Evolutionary conservation across 92 coral and sea anemone genomes (phyloP), one percentile per base, ranked within the genome.

Genomic region (Epizoanthus ramosus): DNA sequence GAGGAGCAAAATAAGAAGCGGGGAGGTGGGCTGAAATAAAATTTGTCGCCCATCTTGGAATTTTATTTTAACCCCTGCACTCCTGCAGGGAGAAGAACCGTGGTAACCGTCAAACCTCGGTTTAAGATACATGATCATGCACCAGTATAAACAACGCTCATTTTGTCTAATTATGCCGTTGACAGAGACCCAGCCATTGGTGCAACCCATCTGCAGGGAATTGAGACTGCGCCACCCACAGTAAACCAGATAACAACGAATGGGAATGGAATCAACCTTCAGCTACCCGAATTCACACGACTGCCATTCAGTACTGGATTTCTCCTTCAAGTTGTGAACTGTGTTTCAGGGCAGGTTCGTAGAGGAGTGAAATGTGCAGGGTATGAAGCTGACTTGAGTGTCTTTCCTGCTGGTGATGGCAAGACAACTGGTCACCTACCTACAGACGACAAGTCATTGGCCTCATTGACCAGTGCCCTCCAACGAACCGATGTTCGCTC

Each of bases 241-340:
- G 8, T 41, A 33, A 52, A 9, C 18, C 58, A 61, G 23, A 57
- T 5, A 0, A 19, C 71, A 33, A 63, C 28, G 13, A 75, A 25
- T 21, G 74, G 74, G 16, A 80, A 54, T 5, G 43, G 50, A 16
- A 37, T 24, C 45, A 70, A 45, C 31, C 4, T 21, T 22, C 24
- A 80, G 0, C 45, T 57, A 31, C 88, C 63, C 23, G 83, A 79
- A n/a, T 65, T 80, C 57, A 47, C 79, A 68, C 70, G 43, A 52
- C 85, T 85, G 19, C 64, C 79, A 9, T 91, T 93, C 69, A 89
- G 93, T 72, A 71, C 69, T 13, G 89, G 83, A 60, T 93, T 93
- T 71, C 80, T 93, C 37, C 84, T 57, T 45, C 52, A 72, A 19
- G 85, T 93, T 21, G 53, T 87, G 8, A 63, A 87, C 19, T 85